A percentile compares a stretch with the other conserved stretches of the same genome.
Conservation (phyloP, 1,140 invertebrate species). For the Luehdorfia chinensis region DNA sequence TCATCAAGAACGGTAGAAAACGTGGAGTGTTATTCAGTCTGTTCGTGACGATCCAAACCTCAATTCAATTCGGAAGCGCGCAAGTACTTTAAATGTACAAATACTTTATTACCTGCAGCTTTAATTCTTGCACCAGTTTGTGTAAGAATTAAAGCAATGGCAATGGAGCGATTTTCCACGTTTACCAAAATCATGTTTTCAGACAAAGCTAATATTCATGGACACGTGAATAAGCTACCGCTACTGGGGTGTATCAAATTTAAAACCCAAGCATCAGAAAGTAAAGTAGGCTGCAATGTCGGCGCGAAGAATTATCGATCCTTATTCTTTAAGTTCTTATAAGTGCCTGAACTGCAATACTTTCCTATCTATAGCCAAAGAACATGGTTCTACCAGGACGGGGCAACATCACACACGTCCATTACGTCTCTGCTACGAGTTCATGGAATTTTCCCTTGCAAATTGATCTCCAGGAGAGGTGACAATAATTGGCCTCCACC, state of each 20-base stretch:
- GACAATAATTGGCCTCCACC: not conserved
- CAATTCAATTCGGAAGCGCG: no score
- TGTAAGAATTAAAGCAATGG: conserved; percentile 4
- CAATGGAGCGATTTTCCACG: conserved; percentile 10
- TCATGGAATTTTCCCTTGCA: not conserved
- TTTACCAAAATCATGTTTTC: conserved; percentile 4
- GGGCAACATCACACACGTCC: no score
- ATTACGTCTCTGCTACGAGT: no score
- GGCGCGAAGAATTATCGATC: not conserved
- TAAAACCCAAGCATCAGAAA: no score
- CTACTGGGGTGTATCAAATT: not conserved
- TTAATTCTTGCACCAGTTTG: not conserved
- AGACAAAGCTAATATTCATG: conserved; percentile 2
- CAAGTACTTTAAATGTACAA: no score
- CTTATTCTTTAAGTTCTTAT: not conserved
- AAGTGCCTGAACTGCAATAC: no score
- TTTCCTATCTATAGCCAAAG: no score
- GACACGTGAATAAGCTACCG: not conserved
- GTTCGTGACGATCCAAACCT: no score
- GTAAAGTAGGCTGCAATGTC: no score
- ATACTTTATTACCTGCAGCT: no score
- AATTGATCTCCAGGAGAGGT: not conserved
- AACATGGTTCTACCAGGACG: no score
- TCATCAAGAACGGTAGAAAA: not conserved
- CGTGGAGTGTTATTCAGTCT: not conserved